These are phyloP conservation scores for Phrynocephalus vlangalii DNA, from an alignment of 2,797 vertebrate species.

Conservation along the genomic window DNA sequence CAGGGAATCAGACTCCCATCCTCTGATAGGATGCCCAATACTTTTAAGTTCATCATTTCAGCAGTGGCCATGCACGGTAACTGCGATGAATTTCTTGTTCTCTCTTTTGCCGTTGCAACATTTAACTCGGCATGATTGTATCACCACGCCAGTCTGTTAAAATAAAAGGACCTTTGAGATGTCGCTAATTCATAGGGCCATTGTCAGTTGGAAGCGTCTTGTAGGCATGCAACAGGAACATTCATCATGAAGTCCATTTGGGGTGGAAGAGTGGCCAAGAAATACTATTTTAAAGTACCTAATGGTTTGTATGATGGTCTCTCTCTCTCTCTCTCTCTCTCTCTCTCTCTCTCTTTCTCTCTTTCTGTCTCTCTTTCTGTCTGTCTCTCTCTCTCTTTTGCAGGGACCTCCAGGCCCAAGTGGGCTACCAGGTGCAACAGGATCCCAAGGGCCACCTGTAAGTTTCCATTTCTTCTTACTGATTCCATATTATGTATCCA, in stretches of 20 bases:
- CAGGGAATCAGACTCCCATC: too few relatives aligned
- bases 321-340: conserved; percentile 59
- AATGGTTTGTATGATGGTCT: not conserved
- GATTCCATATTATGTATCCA: not conserved
- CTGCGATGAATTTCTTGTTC: not conserved
- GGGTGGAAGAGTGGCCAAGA: not conserved
- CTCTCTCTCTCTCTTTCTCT: conserved; percentile 22
- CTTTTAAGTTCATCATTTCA: too few relatives aligned
- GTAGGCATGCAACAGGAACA: too few relatives aligned
- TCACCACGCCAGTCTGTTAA: not conserved
- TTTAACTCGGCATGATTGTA: not conserved
- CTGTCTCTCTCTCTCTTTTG: conserved; percentile 48
- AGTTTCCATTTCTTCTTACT: conserved; percentile 69
- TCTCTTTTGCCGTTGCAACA: not conserved
- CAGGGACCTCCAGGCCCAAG: conserved; percentile 93
- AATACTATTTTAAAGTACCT: not conserved
- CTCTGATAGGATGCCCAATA: too few relatives aligned
- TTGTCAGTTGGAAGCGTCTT: too few relatives aligned
- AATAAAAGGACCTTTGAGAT: too few relatives aligned
- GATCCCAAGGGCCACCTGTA: conserved; percentile 89
- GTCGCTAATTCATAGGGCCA: too few relatives aligned
- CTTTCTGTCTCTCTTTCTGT: too few relatives aligned
- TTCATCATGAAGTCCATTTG: not conserved
- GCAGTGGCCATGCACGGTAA: not conserved
- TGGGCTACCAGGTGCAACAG: conserved; percentile 87